Evolutionary conservation across 1,140 invertebrate genomes (phyloP).

Genomic region (Eumaeus atala): DNA sequence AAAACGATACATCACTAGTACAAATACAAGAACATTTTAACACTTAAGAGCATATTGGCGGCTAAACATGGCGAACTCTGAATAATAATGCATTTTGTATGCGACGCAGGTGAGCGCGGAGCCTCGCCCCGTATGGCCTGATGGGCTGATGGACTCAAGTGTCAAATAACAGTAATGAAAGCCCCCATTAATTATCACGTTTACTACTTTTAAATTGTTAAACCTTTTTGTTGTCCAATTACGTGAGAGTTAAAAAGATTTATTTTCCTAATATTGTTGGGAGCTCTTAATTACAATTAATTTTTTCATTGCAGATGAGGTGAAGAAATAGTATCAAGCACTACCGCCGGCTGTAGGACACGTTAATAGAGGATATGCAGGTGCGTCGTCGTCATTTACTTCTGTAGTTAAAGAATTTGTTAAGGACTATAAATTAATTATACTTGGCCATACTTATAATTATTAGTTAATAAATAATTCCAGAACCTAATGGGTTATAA

Average conservation of each 20-base stretch:
- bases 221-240: constrained; percentile 13
- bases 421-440: too few relatives aligned
- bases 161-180: constrained; percentile 25
- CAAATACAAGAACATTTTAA: constrained; percentile 18
- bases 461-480: too few relatives aligned
- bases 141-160: constrained; percentile 11
- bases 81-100: constrained; percentile 25
- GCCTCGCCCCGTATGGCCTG: constrained; percentile 12
- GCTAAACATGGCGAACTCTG: constrained; percentile 11
- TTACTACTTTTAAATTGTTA: constrained; percentile 17
- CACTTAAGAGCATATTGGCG: constrained; percentile 16
- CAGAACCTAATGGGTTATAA: too few relatives aligned
- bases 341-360: too few relatives aligned
- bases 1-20: constrained; percentile 8
- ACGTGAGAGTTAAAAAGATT: constrained; percentile 1
- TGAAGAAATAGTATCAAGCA: too few relatives aligned
- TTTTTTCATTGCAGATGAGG: background rate
- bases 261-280: constrained; percentile 1
- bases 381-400: too few relatives aligned
- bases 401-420: too few relatives aligned
- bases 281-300: constrained; percentile 1
- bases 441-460: too few relatives aligned
- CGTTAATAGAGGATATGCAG: too few relatives aligned
- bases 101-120: constrained; percentile 12
- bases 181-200: constrained; percentile 28